phyloP scores from a whole-genome alignment of 2,113 vertebrate species.

The Amphiprion percula region DNA sequence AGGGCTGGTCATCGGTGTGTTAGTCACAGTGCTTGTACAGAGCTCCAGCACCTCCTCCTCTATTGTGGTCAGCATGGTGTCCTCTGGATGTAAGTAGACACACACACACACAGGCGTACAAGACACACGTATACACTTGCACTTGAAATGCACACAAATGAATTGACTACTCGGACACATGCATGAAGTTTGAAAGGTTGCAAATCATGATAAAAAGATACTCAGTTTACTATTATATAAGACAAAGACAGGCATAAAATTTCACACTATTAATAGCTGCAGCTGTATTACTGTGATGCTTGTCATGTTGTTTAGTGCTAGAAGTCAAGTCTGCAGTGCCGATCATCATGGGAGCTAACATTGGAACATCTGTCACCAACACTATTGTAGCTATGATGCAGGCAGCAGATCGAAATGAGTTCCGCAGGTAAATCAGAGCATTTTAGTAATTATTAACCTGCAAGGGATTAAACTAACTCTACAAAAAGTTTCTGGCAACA shows the following conservation, averaged over 20 bases:
- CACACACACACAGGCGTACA: not conserved
- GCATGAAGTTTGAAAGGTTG: not conserved
- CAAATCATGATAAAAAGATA: not conserved
- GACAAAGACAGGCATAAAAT: no score
- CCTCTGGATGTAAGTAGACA: constrained; percentile 90
- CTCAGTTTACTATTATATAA: no score
- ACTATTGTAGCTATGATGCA: constrained; percentile 97
- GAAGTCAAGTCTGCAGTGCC: constrained; percentile 90
- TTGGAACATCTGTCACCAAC: constrained; percentile 97
- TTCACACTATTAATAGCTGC: not conserved
- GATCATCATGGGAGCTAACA: constrained; percentile 97
- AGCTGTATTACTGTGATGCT: not conserved
- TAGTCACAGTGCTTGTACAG: constrained; percentile 96
- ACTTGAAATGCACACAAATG: not conserved
- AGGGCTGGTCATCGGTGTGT: constrained; percentile 93
- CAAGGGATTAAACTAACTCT: rapidly evolving
- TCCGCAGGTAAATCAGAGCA: constrained; percentile 89
- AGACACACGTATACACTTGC: no score
- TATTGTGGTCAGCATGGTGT: constrained; percentile 98
- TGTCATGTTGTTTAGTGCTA: constrained; percentile 83
- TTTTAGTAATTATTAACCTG: rapidly evolving
- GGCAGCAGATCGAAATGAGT: constrained; percentile 93
- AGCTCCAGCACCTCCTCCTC: constrained; percentile 97
- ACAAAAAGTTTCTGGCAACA: not conserved
- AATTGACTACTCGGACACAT: not conserved